Conservation (phyloP, 2,797 vertebrate species). For the Garrulus glandarius region DNA sequence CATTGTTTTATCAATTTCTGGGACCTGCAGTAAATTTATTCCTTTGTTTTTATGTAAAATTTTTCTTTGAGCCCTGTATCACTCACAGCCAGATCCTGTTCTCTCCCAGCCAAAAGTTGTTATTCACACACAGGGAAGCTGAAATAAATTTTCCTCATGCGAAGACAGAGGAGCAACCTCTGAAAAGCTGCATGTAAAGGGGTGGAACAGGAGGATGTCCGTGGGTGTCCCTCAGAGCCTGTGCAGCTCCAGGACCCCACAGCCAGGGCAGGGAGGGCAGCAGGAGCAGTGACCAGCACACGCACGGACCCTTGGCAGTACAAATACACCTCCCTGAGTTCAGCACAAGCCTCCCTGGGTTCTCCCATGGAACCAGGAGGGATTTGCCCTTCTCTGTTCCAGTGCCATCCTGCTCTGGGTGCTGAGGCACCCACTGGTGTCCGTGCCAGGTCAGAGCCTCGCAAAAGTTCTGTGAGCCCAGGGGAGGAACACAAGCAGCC, state of each 20-base stretch:
- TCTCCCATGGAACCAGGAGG: background rate
- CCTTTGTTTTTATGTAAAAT: background rate
- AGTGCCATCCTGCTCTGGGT: too few species aligned
- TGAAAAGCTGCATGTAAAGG: rapidly evolving
- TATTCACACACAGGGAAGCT: background rate
- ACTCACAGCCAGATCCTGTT: background rate
- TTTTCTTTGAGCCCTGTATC: background rate
- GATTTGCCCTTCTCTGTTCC: background rate
- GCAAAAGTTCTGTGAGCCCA: rapidly evolving
- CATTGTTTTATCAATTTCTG: background rate
- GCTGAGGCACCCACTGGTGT: background rate
- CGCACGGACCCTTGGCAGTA: rapidly evolving
- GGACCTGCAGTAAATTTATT: background rate
- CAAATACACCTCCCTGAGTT: background rate
- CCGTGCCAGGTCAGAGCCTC: rapidly evolving
- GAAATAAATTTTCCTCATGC: background rate
- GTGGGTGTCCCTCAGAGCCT: background rate
- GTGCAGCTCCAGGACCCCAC: background rate
- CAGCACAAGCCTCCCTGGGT: rapidly evolving
- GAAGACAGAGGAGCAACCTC: background rate
- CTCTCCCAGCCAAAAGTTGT: background rate
- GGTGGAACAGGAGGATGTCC: background rate
- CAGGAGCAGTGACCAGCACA: background rate
- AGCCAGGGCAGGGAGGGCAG: background rate
- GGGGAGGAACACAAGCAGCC: rapidly evolving